Conservation (phyloP, 1,140 invertebrate genomes). For the Drosophila paulistorum region DNA sequence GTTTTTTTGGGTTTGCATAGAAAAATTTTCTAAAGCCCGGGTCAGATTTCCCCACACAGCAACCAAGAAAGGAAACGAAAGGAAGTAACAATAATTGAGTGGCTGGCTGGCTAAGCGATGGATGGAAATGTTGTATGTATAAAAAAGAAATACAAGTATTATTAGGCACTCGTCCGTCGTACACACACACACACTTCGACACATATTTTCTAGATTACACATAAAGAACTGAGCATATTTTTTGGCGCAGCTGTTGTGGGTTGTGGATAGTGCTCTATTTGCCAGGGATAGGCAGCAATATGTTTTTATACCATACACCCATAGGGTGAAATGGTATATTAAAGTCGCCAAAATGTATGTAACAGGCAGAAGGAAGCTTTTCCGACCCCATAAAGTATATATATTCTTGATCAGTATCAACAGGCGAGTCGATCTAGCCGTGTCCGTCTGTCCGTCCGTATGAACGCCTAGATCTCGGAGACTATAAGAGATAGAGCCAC, state of each 20-base stretch:
- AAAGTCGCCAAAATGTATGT: too few species aligned
- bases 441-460: too few species aligned
- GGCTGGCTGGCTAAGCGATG: constrained; percentile 38
- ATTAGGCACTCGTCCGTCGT: not conserved
- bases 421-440: too few species aligned
- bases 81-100: constrained; percentile 69
- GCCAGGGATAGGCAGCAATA: not conserved
- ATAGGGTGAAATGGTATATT: too few species aligned
- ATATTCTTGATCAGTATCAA: too few species aligned
- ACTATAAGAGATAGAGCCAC: too few species aligned
- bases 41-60: constrained; percentile 62
- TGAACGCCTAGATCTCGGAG: too few species aligned
- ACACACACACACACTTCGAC: not conserved
- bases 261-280: not conserved
- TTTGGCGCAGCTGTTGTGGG: constrained; percentile 45
- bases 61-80: constrained; percentile 27
- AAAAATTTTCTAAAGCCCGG: constrained; percentile 47
- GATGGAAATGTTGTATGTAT: constrained; percentile 21
- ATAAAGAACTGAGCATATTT: constrained; percentile 39
- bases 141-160: constrained; percentile 64
- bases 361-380: too few species aligned
- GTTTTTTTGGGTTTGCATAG: constrained; percentile 49
- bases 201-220: constrained; percentile 20
- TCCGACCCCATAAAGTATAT: too few species aligned
- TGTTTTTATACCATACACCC: not conserved